Conservation (phyloP, 2,888 invertebrate species). For the Crossocerus cetratus region DNA sequence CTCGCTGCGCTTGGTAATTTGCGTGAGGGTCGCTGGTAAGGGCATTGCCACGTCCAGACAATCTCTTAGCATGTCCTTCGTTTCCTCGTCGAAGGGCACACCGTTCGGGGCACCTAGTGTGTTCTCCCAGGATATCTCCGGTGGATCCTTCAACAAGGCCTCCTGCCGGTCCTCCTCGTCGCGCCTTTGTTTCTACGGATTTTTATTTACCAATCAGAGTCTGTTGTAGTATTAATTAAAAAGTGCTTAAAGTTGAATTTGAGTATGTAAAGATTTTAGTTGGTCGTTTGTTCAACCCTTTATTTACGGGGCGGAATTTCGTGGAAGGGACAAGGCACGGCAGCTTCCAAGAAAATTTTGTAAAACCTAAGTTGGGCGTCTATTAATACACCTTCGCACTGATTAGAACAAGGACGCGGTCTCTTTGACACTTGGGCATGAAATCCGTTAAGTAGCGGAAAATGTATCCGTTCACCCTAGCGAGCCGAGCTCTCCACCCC, state of each 20-base stretch:
- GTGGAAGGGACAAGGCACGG: slow-evolving; percentile 9
- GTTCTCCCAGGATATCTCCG: slow-evolving; percentile 73
- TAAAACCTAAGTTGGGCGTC: slow-evolving; percentile 54
- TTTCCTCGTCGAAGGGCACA: slow-evolving; percentile 71
- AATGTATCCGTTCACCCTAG: slow-evolving; percentile 68
- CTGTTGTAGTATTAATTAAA: not conserved
- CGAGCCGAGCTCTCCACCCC: slow-evolving; percentile 42
- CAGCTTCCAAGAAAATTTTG: slow-evolving; percentile 46
- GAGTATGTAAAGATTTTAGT: too few species aligned
- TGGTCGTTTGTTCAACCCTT: not conserved
- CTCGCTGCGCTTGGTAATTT: slow-evolving; percentile 72
- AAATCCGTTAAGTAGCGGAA: slow-evolving; percentile 75
- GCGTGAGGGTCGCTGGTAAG: slow-evolving; percentile 61
- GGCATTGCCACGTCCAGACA: slow-evolving; percentile 66
- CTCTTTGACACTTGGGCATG: slow-evolving; percentile 71
- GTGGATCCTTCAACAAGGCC: slow-evolving; percentile 62
- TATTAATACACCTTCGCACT: slow-evolving; percentile 62
- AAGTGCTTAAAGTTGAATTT: too few species aligned
- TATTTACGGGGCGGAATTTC: not conserved
- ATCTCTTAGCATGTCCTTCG: slow-evolving; percentile 65
- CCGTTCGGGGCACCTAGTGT: slow-evolving; percentile 70
- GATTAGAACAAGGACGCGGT: slow-evolving; percentile 68
- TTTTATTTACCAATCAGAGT: not conserved
- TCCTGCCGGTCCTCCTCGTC: slow-evolving; percentile 50
- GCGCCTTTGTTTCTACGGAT: slow-evolving; percentile 42